Conservation (phyloP, 2,888 invertebrate genomes). For the Netelia melanura region DNA sequence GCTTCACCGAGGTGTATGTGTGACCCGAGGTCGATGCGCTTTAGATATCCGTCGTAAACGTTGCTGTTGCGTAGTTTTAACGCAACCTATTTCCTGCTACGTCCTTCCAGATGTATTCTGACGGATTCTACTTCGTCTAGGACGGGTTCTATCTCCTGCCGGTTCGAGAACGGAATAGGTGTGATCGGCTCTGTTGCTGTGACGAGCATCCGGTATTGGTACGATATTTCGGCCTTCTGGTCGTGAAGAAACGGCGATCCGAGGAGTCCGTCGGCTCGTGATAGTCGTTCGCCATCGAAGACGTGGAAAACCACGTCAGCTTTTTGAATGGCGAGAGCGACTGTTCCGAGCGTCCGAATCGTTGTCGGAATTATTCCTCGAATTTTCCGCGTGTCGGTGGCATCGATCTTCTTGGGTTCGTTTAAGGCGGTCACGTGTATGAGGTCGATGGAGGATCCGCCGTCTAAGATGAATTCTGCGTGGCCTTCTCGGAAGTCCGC, state of each 20-base stretch:
- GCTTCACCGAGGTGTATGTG: not conserved
- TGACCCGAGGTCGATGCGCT: not conserved
- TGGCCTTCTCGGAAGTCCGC: too few species aligned
- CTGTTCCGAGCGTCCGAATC: too few species aligned
- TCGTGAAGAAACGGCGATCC: not conserved
- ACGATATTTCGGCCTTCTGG: not conserved
- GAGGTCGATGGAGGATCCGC: too few species aligned
- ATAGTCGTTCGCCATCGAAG: too few species aligned
- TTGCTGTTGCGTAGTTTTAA: not conserved
- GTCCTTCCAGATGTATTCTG: not conserved
- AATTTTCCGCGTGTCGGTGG: too few species aligned
- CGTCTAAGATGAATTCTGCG: too few species aligned
- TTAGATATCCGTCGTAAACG: not conserved
- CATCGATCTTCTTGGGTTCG: too few species aligned
- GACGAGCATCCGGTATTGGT: not conserved
- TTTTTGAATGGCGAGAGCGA: too few species aligned
- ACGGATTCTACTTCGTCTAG: not conserved
- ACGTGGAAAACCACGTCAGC: too few species aligned
- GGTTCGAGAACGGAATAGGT: not conserved
- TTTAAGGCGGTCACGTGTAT: too few species aligned
- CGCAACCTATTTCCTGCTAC: not conserved
- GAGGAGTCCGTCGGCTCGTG: too few species aligned
- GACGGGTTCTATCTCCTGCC: not conserved
- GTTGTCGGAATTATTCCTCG: too few species aligned
- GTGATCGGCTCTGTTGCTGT: not conserved